Conservation (phyloP, 2,113 vertebrate species). For the Actenoides hombroni region DNA sequence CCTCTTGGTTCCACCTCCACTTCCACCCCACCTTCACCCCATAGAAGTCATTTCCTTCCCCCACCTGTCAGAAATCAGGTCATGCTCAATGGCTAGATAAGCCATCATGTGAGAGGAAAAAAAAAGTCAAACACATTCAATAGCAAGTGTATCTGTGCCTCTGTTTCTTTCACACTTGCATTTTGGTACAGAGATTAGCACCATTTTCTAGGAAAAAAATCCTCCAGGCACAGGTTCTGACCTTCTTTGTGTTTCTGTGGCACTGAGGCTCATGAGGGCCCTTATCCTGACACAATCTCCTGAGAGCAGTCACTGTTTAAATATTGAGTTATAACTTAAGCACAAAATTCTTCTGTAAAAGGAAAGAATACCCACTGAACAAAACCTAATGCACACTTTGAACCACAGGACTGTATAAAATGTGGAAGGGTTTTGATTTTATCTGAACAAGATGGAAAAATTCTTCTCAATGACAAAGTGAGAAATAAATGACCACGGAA, state of each 20-base stretch:
- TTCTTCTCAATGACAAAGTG: background rate
- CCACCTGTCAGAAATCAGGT: background rate
- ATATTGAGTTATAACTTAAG: background rate
- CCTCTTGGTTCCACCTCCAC: background rate
- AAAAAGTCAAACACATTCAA: background rate
- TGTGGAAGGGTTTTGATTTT: background rate
- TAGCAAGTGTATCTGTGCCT: background rate
- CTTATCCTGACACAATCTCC: background rate
- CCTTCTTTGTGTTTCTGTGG: background rate
- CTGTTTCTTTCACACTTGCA: background rate
- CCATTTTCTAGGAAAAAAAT: background rate
- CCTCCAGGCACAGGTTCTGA: background rate
- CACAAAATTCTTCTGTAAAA: background rate
- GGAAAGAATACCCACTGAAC: background rate
- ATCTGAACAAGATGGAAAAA: background rate
- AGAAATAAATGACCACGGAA: background rate
- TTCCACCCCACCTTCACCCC: background rate
- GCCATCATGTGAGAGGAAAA: background rate
- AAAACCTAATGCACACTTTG: background rate
- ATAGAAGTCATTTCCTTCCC: background rate
- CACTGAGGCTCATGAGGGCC: background rate
- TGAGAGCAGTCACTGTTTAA: background rate
- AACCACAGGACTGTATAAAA: background rate
- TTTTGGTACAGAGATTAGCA: background rate
- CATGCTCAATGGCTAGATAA: background rate